These are phyloP conservation scores for Sminthopsis crassicaudata DNA, from an alignment of 2,113 vertebrate species.

Conservation along the genomic window DNA sequence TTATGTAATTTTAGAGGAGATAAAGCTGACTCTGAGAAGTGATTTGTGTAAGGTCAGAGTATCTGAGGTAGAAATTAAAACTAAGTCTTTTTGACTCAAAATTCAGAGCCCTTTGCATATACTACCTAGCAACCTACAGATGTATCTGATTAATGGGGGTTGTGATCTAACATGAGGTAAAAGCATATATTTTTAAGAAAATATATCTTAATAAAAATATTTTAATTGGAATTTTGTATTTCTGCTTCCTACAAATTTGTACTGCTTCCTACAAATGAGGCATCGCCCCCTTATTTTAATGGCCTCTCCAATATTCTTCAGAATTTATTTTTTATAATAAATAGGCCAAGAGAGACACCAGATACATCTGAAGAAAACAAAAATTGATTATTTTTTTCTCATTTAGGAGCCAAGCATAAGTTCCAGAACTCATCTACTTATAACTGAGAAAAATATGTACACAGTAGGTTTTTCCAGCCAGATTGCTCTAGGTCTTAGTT, in stretches of 20 bases:
- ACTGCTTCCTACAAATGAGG: neutral
- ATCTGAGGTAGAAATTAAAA: neutral
- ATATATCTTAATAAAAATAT: neutral
- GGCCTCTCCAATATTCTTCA: neutral
- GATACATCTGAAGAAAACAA: neutral
- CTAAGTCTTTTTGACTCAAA: neutral
- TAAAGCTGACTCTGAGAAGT: neutral
- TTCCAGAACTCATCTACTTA: constrained; percentile 6
- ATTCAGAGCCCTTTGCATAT: neutral
- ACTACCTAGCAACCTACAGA: neutral
- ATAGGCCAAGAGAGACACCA: neutral
- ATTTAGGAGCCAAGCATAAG: neutral
- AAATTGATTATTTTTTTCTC: neutral
- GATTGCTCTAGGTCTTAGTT: neutral
- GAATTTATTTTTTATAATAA: neutral
- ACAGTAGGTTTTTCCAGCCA: neutral
- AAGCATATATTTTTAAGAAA: neutral
- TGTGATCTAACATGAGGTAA: neutral
- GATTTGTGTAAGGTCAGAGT: neutral
- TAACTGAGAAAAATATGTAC: neutral
- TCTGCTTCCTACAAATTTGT: neutral
- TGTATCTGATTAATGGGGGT: neutral
- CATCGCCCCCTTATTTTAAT: neutral
- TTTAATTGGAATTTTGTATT: neutral
- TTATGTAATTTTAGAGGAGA: neutral